A percentile compares a stretch with the other conserved stretches of the same genome.
Conservation (phyloP, 2,113 vertebrate genomes). For the Hypanus sabinus region DNA sequence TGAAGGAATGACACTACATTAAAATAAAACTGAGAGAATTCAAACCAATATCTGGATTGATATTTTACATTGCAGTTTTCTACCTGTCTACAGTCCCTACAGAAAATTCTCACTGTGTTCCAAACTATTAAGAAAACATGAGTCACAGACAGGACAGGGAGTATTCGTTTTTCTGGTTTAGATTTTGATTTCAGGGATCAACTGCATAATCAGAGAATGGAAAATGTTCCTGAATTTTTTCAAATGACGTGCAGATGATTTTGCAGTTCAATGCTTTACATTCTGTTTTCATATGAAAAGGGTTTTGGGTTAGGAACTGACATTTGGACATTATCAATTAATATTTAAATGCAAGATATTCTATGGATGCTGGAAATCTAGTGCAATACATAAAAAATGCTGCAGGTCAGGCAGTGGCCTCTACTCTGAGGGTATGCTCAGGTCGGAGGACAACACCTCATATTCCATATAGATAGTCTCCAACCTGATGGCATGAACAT, state of each 20-base stretch:
- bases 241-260: background rate
- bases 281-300: too few relatives aligned
- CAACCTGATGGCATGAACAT: too few relatives aligned
- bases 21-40: slow-evolving; percentile 26
- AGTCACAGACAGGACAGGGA: background rate
- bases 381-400: too few relatives aligned
- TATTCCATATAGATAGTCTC: too few relatives aligned
- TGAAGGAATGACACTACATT: slow-evolving; percentile 3
- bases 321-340: background rate
- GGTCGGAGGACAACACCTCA: too few relatives aligned
- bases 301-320: background rate
- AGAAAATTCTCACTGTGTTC: background rate
- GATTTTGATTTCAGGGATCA: background rate
- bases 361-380: too few relatives aligned
- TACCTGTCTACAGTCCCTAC: background rate
- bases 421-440: too few relatives aligned
- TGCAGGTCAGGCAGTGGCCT: too few relatives aligned
- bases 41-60: background rate
- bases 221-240: background rate
- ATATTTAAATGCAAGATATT: background rate
- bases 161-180: background rate
- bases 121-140: background rate
- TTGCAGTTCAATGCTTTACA: background rate
- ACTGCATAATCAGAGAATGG: background rate
- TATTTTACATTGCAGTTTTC: slow-evolving; percentile 11